phyloP scores from a whole-genome alignment of 2,888 invertebrate species.

The Conus canariensis region DNA sequence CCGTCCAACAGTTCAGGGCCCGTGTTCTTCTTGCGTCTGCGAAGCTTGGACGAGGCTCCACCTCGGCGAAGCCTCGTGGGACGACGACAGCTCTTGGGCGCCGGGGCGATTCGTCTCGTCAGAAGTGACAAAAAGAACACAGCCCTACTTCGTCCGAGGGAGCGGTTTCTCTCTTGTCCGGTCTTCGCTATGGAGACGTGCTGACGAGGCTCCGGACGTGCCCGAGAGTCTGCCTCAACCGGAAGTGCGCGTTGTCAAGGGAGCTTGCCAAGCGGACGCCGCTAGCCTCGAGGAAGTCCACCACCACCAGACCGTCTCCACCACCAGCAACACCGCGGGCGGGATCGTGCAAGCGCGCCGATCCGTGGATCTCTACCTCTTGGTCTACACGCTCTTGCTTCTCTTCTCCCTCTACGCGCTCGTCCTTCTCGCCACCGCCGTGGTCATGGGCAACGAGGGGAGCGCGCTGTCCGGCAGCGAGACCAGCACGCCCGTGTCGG shows the following conservation, averaged over 20 bases:
- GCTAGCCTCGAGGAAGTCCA: too few relatives aligned
- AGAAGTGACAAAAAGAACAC: background rate
- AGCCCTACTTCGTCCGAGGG: background rate
- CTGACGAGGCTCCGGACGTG: too few relatives aligned
- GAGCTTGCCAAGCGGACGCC: too few relatives aligned
- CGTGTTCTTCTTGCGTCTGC: too few relatives aligned
- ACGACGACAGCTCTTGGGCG: too few relatives aligned
- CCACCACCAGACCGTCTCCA: background rate
- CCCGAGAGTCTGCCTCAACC: too few relatives aligned
- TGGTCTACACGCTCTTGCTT: conserved; percentile 24
- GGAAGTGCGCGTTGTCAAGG: too few relatives aligned
- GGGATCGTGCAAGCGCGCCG: background rate
- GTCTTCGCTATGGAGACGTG: too few relatives aligned
- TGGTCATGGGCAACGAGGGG: conserved; percentile 57
- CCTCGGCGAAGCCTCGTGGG: too few relatives aligned
- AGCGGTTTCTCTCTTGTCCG: background rate
- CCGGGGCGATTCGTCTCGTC: background rate
- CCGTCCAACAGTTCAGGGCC: too few relatives aligned
- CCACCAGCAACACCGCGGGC: background rate
- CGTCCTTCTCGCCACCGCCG: conserved; percentile 36
- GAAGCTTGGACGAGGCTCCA: too few relatives aligned
- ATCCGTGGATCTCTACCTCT: conserved; percentile 8
- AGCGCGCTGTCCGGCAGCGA: conserved; percentile 52
- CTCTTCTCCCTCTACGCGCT: conserved; percentile 42
- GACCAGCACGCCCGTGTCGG: conserved; percentile 63